A percentile compares a stretch with the other conserved stretches of the same genome.
Evolutionary conservation across 2,888 invertebrate genomes (phyloP).

Genomic region (Halictus ligatus): DNA sequence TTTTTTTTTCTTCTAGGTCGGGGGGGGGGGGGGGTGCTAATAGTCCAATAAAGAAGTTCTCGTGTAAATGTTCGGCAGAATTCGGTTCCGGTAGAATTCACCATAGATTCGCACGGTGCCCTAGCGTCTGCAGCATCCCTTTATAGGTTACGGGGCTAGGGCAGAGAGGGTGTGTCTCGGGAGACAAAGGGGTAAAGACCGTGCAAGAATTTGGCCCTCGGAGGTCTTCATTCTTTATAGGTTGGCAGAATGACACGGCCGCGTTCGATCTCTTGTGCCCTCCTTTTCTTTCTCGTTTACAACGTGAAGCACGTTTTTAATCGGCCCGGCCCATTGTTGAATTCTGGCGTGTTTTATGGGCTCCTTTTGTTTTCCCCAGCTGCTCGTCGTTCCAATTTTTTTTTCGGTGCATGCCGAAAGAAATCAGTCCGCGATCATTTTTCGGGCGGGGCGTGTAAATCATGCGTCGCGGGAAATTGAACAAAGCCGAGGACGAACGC

Average conservation of each 20-base stretch:
- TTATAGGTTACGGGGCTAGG: not conserved
- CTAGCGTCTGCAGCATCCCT: not conserved
- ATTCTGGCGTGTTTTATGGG: slow-evolving; percentile 15
- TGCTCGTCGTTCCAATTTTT: slow-evolving; percentile 16
- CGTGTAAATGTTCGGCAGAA: too few species aligned
- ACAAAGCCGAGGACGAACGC: not conserved
- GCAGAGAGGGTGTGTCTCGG: not conserved
- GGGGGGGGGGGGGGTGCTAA: too few species aligned
- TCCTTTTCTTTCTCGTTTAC: slow-evolving; percentile 8
- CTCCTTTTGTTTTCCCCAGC: not conserved
- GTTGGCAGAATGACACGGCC: not conserved
- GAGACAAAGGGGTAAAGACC: not conserved
- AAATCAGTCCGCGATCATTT: slow-evolving; percentile 10
- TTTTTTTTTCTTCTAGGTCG: too few species aligned
- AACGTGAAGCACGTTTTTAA: slow-evolving; percentile 28
- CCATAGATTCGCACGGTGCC: not conserved
- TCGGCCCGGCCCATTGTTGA: slow-evolving; percentile 29
- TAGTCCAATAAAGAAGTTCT: too few species aligned
- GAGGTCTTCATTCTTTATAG: not conserved
- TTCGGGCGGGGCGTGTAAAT: not conserved
- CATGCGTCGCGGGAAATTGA: not conserved
- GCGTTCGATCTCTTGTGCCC: slow-evolving; percentile 17
- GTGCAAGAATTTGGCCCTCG: not conserved
- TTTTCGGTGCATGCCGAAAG: not conserved
- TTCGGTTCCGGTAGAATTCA: not conserved